phyloP scores from a whole-genome alignment of 2,797 vertebrate species.

The Setipinna tenuifilis region DNA sequence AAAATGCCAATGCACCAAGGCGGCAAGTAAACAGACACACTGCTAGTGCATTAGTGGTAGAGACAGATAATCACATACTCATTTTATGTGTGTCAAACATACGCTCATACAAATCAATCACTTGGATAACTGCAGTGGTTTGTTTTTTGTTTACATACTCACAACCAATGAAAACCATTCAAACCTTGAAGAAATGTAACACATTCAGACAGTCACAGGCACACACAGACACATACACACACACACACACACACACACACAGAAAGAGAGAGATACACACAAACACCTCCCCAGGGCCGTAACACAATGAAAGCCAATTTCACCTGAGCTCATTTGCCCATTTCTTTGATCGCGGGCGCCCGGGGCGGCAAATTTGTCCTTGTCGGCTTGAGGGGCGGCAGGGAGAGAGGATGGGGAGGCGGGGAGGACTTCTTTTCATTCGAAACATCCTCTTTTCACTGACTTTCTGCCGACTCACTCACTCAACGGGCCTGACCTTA shows the following conservation, averaged over 20 bases:
- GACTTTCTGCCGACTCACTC: conserved; percentile 15
- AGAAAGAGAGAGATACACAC: background rate
- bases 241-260: conserved; percentile 18
- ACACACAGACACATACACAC: conserved; percentile 2
- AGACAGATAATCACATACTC: too few species aligned
- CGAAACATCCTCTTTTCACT: conserved; percentile 19
- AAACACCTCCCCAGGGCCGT: background rate
- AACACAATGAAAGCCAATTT: conserved; percentile 26
- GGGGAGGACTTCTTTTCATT: conserved; percentile 3
- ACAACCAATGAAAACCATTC: background rate
- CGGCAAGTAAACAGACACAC: too few species aligned
- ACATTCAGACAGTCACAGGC: background rate
- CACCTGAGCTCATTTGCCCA: conserved; percentile 20
- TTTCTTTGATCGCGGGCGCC: conserved; percentile 19
- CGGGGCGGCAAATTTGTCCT: conserved; percentile 3
- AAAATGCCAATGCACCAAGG: too few species aligned
- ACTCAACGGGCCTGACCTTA: conserved; percentile 1
- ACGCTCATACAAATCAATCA: background rate
- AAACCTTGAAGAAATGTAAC: background rate
- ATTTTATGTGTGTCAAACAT: background rate
- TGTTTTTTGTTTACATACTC: background rate
- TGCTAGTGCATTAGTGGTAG: too few species aligned
- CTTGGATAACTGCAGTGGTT: background rate
- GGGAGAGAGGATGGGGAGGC: background rate
- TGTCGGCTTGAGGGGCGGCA: background rate